A percentile compares a stretch with the other conserved stretches of the same genome.
phyloP scores from a whole-genome alignment of 2,888 invertebrate species.

The Peribatodes rhomboidaria region DNA sequence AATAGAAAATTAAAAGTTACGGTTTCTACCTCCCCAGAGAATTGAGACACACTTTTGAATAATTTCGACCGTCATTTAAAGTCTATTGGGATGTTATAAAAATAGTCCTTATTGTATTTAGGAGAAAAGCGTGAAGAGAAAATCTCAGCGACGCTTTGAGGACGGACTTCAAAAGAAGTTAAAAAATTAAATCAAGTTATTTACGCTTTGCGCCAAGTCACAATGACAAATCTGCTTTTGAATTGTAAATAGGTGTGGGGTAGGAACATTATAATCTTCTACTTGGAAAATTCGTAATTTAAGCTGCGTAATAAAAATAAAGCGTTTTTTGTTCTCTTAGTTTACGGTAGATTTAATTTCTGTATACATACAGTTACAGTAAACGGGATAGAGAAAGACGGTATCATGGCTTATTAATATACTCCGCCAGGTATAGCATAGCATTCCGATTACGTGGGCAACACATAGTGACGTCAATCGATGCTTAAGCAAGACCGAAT shows the following conservation, averaged over 20 bases:
- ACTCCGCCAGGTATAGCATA: too few relatives aligned
- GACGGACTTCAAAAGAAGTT: slow-evolving; percentile 38
- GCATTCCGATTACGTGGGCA: too few relatives aligned
- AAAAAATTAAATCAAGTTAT: slow-evolving; percentile 49
- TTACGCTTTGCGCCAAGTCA: slow-evolving; percentile 43
- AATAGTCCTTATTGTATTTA: slow-evolving; percentile 36
- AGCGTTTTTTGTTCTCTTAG: slow-evolving; percentile 9
- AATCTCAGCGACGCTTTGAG: slow-evolving; percentile 31
- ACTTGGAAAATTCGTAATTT: slow-evolving; percentile 12
- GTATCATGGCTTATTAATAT: too few relatives aligned
- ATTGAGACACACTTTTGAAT: slow-evolving; percentile 32
- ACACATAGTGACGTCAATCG: too few relatives aligned
- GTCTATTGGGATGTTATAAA: slow-evolving; percentile 37
- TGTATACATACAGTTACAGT: neutral
- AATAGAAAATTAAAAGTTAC: slow-evolving; percentile 16
- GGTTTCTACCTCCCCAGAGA: slow-evolving; percentile 13
- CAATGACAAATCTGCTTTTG: slow-evolving; percentile 43
- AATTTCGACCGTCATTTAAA: slow-evolving; percentile 32
- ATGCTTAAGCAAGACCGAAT: too few relatives aligned
- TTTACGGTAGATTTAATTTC: neutral
- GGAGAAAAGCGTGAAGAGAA: slow-evolving; percentile 35
- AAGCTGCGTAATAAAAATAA: slow-evolving; percentile 14
- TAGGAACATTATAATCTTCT: slow-evolving; percentile 28
- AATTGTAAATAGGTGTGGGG: slow-evolving; percentile 37
- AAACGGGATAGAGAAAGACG: too few relatives aligned